phyloP scores from a whole-genome alignment of 2,888 invertebrate genomes.

The Saturnia pavonia region DNA sequence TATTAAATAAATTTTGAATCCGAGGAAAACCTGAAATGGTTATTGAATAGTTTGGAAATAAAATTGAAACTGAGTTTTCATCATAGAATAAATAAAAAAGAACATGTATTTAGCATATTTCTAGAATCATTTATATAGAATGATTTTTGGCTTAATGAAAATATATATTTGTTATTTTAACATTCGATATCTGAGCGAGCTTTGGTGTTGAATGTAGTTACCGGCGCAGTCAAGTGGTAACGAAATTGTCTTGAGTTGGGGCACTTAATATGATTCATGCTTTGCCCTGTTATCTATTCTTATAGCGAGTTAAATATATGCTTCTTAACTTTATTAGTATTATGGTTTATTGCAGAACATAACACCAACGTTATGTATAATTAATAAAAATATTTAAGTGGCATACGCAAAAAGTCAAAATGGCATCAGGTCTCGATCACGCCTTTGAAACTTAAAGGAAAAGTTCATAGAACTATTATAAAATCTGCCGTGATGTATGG shows the following conservation, averaged over 20 bases:
- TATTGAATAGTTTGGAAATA: constrained; percentile 4
- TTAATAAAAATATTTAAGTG: background rate
- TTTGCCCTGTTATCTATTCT: background rate
- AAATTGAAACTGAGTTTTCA: background rate
- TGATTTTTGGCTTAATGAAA: background rate
- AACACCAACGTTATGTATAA: background rate
- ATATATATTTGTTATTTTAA: constrained; percentile 1
- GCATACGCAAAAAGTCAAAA: no score
- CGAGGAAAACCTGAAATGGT: constrained; percentile 1
- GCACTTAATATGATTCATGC: constrained; percentile 41
- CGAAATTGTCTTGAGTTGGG: constrained; percentile 17
- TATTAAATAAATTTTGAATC: constrained; percentile 17
- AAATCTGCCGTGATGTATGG: no score
- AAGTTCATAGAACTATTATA: no score
- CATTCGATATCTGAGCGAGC: background rate
- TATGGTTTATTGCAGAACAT: background rate
- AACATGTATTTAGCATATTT: background rate
- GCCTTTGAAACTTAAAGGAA: no score
- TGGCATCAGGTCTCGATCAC: no score
- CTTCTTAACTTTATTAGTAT: background rate
- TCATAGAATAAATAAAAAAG: background rate
- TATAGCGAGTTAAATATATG: background rate
- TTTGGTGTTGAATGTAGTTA: constrained; percentile 9
- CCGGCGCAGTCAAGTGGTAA: constrained; percentile 9
- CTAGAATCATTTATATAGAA: background rate